Conservation (phyloP, 2,888 invertebrate species). For the Oxycera nigricornis region DNA sequence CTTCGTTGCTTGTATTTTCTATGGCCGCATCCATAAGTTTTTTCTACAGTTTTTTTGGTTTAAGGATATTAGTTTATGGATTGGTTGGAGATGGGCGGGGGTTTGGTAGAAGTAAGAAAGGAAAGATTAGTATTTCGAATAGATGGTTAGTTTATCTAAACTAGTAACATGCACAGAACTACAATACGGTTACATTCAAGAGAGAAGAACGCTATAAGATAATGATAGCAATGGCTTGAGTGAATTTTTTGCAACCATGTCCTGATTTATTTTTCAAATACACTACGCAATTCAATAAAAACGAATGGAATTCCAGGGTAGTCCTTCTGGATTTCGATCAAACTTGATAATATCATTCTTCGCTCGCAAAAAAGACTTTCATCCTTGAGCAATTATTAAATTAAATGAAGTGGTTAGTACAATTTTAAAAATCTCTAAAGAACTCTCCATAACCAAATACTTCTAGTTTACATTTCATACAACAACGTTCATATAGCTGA, state of each 20-base stretch:
- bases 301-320: too few species aligned
- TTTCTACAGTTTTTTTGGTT: conserved; percentile 57
- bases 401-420: conserved; percentile 5
- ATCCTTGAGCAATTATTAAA: neutral
- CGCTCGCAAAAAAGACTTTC: neutral
- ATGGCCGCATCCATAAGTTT: conserved; percentile 65
- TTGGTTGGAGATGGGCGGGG: conserved; percentile 3
- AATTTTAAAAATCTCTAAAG: neutral
- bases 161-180: neutral
- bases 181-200: neutral
- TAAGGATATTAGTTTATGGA: conserved; percentile 11
- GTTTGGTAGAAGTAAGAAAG: conserved; percentile 17
- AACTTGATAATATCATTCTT: neutral
- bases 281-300: neutral
- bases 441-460: neutral
- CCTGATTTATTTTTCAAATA: neutral
- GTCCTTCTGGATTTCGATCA: too few species aligned
- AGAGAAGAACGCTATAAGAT: neutral
- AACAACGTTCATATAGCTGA: neutral
- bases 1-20: conserved; percentile 63
- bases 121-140: conserved; percentile 11
- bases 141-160: neutral
- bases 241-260: neutral
- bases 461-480: conserved; percentile 7
- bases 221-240: neutral